Base-by-base conservation (phyloP, 2,888 invertebrate genomes). In the Microdon myrmicae region DNA sequence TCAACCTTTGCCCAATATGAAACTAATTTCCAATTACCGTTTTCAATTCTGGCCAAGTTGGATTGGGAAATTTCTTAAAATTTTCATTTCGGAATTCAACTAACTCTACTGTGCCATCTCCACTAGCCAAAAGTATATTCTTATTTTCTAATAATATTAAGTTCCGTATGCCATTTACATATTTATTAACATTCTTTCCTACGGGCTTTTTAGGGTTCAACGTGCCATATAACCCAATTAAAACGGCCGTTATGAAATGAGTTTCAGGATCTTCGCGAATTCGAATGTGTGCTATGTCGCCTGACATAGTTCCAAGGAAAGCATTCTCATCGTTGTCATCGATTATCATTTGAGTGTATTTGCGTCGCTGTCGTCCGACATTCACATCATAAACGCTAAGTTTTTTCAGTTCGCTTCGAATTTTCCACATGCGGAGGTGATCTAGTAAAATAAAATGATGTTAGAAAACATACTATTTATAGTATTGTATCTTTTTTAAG, bases 261-360 rank as follows among this genome's bases (percentile, higher is more conserved):
- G 37, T 53, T 22, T 44, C 53, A 28, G 84, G 84, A 72, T 84
- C 87, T 82, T 86, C 82, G 76, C 87, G 19, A 1, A 59, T 49
- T 78, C 86, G 72, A 73, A 86, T 55, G 81, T 84, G 76, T 5
- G 78, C 71, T 2, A 79, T 72, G 64, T 79, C 79, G 0, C 80
- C 95, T 20, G 89, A 95, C 72, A 93, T 90, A 8, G 95, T 96
- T 4, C 96, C 96, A 68, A 94, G 90, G 75, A 88, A 92, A 34
- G 90, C 88, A 59, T 84, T 85, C 32, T 86, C 82, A 74, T 95
- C 94, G 25, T 86, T 83, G 3, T 81, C 81, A 70, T 86, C 88
- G 45, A 92, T 78, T 68, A 86, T 86, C 67, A 92, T 84, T 68
- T 91, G 90, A 19, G 87, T 85, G 14, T 94, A 87, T 39, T 84